Evolutionary conservation across 1,140 invertebrate species (phyloP).

Genomic region (Drosophila willistoni): DNA sequence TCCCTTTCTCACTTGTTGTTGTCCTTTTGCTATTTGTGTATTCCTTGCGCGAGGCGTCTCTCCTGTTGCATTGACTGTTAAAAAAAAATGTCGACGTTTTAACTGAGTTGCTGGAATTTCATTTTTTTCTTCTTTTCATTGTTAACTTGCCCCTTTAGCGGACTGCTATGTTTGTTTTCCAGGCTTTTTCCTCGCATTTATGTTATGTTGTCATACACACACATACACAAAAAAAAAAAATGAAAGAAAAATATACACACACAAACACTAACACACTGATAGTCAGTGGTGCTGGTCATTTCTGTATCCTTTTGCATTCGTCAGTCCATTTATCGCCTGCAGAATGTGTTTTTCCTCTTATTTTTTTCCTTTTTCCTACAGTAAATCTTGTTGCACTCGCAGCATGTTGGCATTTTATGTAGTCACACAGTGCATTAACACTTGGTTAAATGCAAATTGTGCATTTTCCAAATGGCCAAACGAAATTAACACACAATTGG

Average conservation of each 20-base stretch:
- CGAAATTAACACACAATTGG: background rate
- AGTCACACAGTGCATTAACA: conserved; percentile 14
- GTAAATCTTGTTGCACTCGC: conserved; percentile 13
- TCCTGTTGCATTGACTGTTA: conserved; percentile 16
- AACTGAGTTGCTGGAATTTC: conserved; percentile 6
- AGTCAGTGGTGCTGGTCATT: background rate
- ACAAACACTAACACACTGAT: background rate
- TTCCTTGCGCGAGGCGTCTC: background rate
- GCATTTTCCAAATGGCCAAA: conserved; percentile 16
- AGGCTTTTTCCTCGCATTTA: conserved; percentile 16
- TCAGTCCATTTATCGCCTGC: conserved; percentile 21
- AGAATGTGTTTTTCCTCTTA: background rate
- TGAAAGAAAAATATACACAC: background rate
- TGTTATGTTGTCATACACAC: conserved; percentile 11
- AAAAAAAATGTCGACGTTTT: conserved; percentile 13
- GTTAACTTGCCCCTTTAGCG: conserved; percentile 2
- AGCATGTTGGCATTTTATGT: conserved; percentile 11
- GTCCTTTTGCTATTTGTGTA: conserved; percentile 8
- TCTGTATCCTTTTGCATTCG: conserved; percentile 16
- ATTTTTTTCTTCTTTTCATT: background rate
- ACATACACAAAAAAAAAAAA: background rate
- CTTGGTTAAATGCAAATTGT: conserved; percentile 18
- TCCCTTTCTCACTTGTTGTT: background rate
- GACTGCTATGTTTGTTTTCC: conserved; percentile 11
- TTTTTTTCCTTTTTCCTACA: background rate